Percentiles rank a stretch among this genome's conserved stretches.
Conservation (phyloP, 2,113 vertebrate species). For the Alexandromys fortis region DNA sequence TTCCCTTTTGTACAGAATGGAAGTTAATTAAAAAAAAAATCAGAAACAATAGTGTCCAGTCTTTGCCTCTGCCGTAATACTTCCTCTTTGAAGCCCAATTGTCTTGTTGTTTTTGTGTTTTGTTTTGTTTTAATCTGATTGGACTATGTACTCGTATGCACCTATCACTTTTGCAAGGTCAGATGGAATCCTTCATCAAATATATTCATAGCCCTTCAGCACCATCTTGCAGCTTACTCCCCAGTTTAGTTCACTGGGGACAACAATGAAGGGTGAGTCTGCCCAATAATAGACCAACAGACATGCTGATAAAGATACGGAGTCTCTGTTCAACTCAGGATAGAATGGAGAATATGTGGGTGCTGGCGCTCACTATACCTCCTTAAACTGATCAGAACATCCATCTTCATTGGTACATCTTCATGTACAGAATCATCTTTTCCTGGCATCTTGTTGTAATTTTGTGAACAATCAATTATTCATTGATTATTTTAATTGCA, state of each 20-base stretch:
- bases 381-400: accelerated
- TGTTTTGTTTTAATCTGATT: background rate
- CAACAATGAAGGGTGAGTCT: background rate
- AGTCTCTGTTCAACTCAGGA: background rate
- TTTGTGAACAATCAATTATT: background rate
- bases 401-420: background rate
- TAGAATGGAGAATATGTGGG: background rate
- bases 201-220: background rate
- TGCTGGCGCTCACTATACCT: background rate
- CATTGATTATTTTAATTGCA: background rate
- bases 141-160: background rate
- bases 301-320: background rate
- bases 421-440: background rate
- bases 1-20: background rate
- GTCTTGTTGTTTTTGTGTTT: background rate
- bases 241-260: background rate
- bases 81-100: background rate
- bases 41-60: background rate
- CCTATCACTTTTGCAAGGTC: background rate
- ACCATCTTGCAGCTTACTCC: background rate
- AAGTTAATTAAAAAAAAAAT: slow-evolving; percentile 36
- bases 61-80: background rate
- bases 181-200: background rate
- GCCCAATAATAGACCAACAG: background rate
- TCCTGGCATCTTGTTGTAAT: background rate